Percentiles rank a stretch among this genome's conserved stretches.
phyloP scores from a whole-genome alignment of 2,113 vertebrate species.

The Noturus placidus region DNA sequence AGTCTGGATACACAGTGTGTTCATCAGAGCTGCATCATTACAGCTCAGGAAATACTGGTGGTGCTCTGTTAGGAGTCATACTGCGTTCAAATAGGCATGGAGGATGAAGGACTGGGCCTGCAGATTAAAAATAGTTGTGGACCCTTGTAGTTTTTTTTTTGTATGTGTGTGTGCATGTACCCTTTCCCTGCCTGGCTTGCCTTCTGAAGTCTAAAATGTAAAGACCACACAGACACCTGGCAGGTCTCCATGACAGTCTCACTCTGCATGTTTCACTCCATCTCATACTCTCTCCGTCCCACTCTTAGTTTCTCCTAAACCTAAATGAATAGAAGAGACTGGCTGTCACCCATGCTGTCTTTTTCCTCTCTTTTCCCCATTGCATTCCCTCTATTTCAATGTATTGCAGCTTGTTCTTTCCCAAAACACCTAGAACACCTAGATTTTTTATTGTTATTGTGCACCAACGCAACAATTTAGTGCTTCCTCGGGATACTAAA shows the following conservation, averaged over 20 bases:
- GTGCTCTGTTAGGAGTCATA: slow-evolving; percentile 61
- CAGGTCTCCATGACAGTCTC: slow-evolving; percentile 72
- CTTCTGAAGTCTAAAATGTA: slow-evolving; percentile 73
- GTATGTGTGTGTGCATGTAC: slow-evolving; percentile 40
- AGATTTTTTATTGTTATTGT: background rate
- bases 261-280: slow-evolving; percentile 58
- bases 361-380: background rate
- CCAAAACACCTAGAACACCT: background rate
- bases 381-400: background rate
- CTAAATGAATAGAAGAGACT: slow-evolving; percentile 27
- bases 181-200: slow-evolving; percentile 71
- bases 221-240: slow-evolving; percentile 81
- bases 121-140: slow-evolving; percentile 55
- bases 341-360: slow-evolving; percentile 47
- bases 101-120: slow-evolving; percentile 60
- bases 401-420: slow-evolving; percentile 1
- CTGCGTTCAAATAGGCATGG: slow-evolving; percentile 58
- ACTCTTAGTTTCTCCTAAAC: slow-evolving; percentile 42
- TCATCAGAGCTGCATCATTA: slow-evolving; percentile 54
- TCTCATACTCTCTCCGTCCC: slow-evolving; percentile 44
- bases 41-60: slow-evolving; percentile 56
- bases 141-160: slow-evolving; percentile 4
- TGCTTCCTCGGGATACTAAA: background rate
- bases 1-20: slow-evolving; percentile 40
- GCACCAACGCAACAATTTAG: background rate